A percentile compares a stretch with the other conserved stretches of the same genome.
These are phyloP conservation scores for Mercenaria mercenaria DNA, from an alignment of 1,140 invertebrate genomes.

Conservation along the genomic window DNA sequence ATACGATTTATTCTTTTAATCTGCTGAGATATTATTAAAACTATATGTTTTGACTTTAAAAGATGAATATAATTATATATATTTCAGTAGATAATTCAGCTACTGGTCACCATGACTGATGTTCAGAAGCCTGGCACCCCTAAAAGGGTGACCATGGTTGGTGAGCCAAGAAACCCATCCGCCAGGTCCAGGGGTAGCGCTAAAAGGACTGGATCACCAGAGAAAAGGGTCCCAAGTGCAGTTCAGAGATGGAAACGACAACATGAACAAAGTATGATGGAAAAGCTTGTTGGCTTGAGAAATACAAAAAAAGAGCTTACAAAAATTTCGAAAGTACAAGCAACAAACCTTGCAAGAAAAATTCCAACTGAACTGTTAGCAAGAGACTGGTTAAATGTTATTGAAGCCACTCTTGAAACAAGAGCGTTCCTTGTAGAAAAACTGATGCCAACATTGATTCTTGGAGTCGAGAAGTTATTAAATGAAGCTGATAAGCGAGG, in stretches of 20 bases:
- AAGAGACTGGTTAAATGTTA: constrained; percentile 84
- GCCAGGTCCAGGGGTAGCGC: constrained; percentile 64
- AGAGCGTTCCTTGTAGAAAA: constrained; percentile 85
- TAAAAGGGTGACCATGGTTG: constrained; percentile 70
- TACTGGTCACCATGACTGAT: constrained; percentile 69
- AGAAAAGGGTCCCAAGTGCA: constrained; percentile 74
- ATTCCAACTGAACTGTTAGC: constrained; percentile 85
- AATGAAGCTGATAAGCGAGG: constrained; percentile 83
- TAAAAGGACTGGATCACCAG: constrained; percentile 60
- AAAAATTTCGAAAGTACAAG: constrained; percentile 77
- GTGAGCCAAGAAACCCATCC: constrained; percentile 39
- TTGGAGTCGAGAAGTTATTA: constrained; percentile 85
- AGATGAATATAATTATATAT: too few species aligned
- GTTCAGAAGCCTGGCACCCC: constrained; percentile 69
- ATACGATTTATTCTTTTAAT: too few species aligned
- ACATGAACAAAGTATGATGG: constrained; percentile 84
- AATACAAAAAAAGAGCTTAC: constrained; percentile 80
- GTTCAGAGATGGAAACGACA: constrained; percentile 81
- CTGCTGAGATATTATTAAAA: too few species aligned
- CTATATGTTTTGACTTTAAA: too few species aligned
- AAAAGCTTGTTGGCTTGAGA: constrained; percentile 79
- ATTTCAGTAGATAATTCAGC: background rate
- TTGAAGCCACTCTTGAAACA: constrained; percentile 82
- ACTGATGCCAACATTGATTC: constrained; percentile 84
- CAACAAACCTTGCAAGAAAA: constrained; percentile 81